Evolutionary conservation across 2,797 vertebrate genomes (phyloP).

Genomic region (Odontamblyopus lacepedii): DNA sequence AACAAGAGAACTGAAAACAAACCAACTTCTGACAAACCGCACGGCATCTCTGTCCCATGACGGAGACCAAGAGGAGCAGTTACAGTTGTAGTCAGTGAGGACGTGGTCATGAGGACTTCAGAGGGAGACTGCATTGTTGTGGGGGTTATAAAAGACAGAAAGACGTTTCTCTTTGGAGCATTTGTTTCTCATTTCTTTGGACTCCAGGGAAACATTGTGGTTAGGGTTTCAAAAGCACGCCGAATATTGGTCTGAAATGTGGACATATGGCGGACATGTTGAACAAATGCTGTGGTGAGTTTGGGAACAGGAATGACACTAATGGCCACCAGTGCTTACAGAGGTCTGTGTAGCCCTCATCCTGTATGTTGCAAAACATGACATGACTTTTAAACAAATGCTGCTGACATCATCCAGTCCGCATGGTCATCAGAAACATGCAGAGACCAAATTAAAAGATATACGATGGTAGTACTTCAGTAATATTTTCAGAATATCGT

Average conservation of each 20-base stretch:
- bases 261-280: conserved; percentile 35
- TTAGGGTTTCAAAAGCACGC: conserved; percentile 41
- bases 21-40: conserved; percentile 62
- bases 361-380: not conserved
- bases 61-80: conserved; percentile 33
- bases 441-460: not conserved
- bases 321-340: conserved; percentile 2
- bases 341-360: not conserved
- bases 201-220: conserved; percentile 46
- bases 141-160: conserved; percentile 36
- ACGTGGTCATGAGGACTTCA: conserved; percentile 50
- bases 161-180: conserved; percentile 49
- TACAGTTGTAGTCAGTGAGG: conserved; percentile 53
- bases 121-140: conserved; percentile 66
- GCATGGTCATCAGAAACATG: too few relatives aligned
- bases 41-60: conserved; percentile 29
- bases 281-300: conserved; percentile 30
- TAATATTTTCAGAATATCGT: too few relatives aligned
- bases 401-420: conserved; percentile 1
- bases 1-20: conserved; percentile 61
- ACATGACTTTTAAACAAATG: not conserved
- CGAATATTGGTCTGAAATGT: conserved; percentile 44
- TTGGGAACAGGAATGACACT: conserved; percentile 12
- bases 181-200: conserved; percentile 72
- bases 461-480: not conserved